Base-by-base conservation (phyloP, 2,797 vertebrate species). In the Pangasius djambal region DNA sequence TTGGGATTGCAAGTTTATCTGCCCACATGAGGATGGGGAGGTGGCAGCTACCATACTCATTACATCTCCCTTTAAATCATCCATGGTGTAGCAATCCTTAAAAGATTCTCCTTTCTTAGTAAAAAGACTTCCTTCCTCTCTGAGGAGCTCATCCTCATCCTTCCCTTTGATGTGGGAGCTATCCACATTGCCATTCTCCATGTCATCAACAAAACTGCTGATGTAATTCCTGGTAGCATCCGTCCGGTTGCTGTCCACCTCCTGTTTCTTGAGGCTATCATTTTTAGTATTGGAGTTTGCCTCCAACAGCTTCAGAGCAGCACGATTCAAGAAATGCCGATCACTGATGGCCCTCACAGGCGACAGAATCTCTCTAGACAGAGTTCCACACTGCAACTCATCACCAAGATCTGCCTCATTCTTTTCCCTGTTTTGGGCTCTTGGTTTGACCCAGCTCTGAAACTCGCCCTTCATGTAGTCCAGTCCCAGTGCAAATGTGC, bases 141-240 rank as follows among this genome's bases (percentile, higher is more conserved):
- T 90, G 83, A 97, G 93, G 70, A 96, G 94, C 72, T 93, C 94
- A 8, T 94, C 94, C 87, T 95, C 94, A 34, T 96, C 96, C 87
- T 96, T 96, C 77, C 92, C 92, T 90, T 92, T 95, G 8, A 94
- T 87, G 55, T 93, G 92, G 89, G 92, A 92, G 92, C 93, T 97
- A 88, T 98, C 97, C 5, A 98, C 93, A 16, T 99, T 99, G 13
- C 98, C 98, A 59, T 99, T 99, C 93, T 99, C 98, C 95, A 99
- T 94, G 88, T 99, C 98, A 86, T 98, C 98, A 75, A 96, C 97
- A 50, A 98, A 96, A 31, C 95, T 97, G 88, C 93, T 95, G 86
- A 96, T 95, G 92, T 94, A 96, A 93, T 92, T 95, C n/a, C 94
- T 93, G 0, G 94, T 93, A 40, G 88, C 93, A 20, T 96, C 97